Base-by-base conservation (phyloP, 1,140 invertebrate genomes). In the Semibalanus balanoides region DNA sequence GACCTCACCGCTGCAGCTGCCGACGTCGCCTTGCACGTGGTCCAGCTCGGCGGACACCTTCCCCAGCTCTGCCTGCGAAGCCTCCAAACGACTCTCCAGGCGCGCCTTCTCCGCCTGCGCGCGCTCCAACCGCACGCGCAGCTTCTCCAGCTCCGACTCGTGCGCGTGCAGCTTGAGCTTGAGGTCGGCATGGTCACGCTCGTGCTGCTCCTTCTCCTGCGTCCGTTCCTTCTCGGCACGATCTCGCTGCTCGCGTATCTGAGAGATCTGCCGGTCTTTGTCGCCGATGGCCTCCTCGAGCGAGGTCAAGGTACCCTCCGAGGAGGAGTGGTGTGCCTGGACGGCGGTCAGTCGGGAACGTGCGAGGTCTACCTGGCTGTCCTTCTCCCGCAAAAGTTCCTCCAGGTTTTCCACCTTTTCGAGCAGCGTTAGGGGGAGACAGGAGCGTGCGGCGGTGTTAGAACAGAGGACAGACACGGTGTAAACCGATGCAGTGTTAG, bases 321-420 rank as follows among this genome's bases (percentile, higher is more conserved):
- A 94, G 77, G 91, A 93, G 83, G 93, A 95, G 82, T 95, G 93
- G 81, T 96, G 93, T 14, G 93, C 93, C 87, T 96, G 94, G 89
- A 96, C 94, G 64, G 84, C 82, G 40, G 78, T 81, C 74, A 80
- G 83, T 76, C 95, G 88, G 27, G 93, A 92, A 79, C 95, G 87
- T 0, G 95, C 93, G 91, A 96, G 95, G 81, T 96, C 93, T 76
- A 99, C 92, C 86, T 98, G 95, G 83, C 96, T 96, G 84, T 99
- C 97, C 85, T 98, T 98, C 84, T 99, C 96, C 85, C 96, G 96
- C 19, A 99, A 86, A 73, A 97, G 86, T 82, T 97, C 96, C 87
- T 99, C 97, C 71, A 98, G 85, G 83, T 97, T 97, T 85, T 99
- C 96, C 83, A 98, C 95, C 94, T 97, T 64, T 19, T 19, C 51